Base-by-base conservation (phyloP, 1,140 invertebrate species). In the Ctenoplectra terminalis region DNA sequence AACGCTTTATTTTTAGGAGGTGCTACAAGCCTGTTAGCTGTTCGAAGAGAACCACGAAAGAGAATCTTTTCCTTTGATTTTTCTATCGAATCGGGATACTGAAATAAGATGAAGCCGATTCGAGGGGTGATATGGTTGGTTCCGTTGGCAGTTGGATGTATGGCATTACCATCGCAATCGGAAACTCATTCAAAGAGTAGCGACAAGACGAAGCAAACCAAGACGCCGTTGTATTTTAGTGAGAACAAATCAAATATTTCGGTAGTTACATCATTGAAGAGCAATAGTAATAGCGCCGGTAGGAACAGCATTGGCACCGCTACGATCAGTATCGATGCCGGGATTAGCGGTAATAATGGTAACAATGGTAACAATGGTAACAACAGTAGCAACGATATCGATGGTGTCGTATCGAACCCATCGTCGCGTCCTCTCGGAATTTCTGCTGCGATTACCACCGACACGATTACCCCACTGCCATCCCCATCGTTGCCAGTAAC, bases 381-480 rank as follows among this genome's bases (percentile, higher is more conserved):
- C 20, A 40, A 67, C 15, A 8, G 40, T 40, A 9, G n/a, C 23
- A n/a, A n/a, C n/a, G n/a, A n/a, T n/a, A 40, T 8, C 4, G 20
- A 54, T 34, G 9, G 31, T 52, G 34, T 9, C 2, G 40, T 31
- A 7, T 23, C 56, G 11, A 79, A 61, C 23, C 43, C 67, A 29
- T 20, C 58, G 26, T 34, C 52, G 1, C 31, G 43, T 20, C 66
- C 71, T 26, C 29, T 46, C 43, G 92, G 11, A 17, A 1, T 43
- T n/a, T 26, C 92, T 26, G 73, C 76, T 0, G 89, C 90, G 43
- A 91, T 90, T 0, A 89, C 91, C 7, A 94, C 93, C 89, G 91
- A 88, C 2, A 92, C 91, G 88, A 92, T 92, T 75, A 75, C 89
- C 7, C 88, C 90, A 6, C 88, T 91, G 48, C 91, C 91, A 83